These are phyloP conservation scores for Bombyx huttoni DNA, from an alignment of 2,888 invertebrate genomes.

Conservation along the genomic window DNA sequence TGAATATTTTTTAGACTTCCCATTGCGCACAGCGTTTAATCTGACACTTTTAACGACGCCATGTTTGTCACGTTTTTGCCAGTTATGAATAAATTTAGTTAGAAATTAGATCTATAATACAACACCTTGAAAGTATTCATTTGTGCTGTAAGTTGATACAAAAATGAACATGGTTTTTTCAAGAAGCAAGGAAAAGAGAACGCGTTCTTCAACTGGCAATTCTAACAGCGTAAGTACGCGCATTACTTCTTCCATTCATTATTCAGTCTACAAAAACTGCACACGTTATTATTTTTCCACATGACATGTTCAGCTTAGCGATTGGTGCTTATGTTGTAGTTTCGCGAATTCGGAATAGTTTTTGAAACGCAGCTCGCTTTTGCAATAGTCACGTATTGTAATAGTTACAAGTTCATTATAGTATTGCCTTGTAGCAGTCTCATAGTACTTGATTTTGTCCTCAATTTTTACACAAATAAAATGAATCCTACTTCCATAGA, in stretches of 20 bases:
- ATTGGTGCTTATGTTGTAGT: neutral
- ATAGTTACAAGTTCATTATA: too few relatives aligned
- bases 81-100: conserved; percentile 40
- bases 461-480: too few relatives aligned
- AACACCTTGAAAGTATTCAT: conserved; percentile 6
- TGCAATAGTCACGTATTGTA: neutral
- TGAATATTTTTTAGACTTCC: too few relatives aligned
- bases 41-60: conserved; percentile 50
- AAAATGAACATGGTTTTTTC: conserved; percentile 40
- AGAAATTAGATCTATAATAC: conserved; percentile 21
- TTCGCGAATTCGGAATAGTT: neutral
- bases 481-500: too few relatives aligned
- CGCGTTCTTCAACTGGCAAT: conserved; percentile 30
- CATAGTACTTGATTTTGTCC: too few relatives aligned
- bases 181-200: conserved; percentile 38
- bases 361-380: neutral
- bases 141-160: conserved; percentile 13
- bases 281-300: conserved; percentile 37
- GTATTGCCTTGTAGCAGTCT: too few relatives aligned
- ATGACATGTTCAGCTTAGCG: conserved; percentile 13
- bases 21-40: conserved; percentile 6
- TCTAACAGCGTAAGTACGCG: conserved; percentile 40
- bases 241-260: neutral
- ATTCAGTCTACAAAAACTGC: conserved; percentile 10
- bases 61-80: conserved; percentile 68